Evolutionary conservation across 2,113 vertebrate genomes (phyloP), one percentile per base, ranked within the genome.

Genomic region (Mormoops blainvillei): DNA sequence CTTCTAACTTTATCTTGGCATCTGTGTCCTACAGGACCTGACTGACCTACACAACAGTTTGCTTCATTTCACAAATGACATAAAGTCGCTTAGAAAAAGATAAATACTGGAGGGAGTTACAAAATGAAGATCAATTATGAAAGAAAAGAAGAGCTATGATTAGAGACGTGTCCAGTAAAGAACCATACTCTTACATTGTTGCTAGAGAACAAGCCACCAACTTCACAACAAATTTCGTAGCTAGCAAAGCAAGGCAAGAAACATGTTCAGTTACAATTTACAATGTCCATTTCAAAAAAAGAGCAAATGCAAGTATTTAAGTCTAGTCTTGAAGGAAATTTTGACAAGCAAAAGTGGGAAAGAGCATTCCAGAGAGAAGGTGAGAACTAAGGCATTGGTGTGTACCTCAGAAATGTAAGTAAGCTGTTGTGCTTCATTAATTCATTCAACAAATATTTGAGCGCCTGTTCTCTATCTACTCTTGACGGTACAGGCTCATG

Each of bases 391-490:
- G 45, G 26, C 31, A 31, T 5, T 38, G 12, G 45, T 26, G n/a
- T 82, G 61, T 82, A 80, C n/a, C 65, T 77, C 63, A 48, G n/a
- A 89, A 78, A 80, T 33, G 33, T 33, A 81, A 73, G 20, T 38
- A 65, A 77, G 31, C 50, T 54, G 8, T 78, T 82, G 58, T 31
- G 41, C 63, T 89, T 89, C 14, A 8, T 58, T 80, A 65, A 84
- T 65, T 82, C 93, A 74, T 58, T 54, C 70, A 77, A 89, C 89
- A 88, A 91, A 88, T 48, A 91, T 80, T 63, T 84, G 89, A 94
- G 48, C 20, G 50, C 82, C 63, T 71, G 68, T 45, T 84, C 76
- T 67, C 38, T 38, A 22, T 70, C 52, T 36, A 70, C n/a, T 68
- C 86, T 68, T 87, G 48, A 58, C 36, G 12, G 56, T 50, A 33